A percentile compares a stretch with the other conserved stretches of the same genome.
Evolutionary conservation across 2,888 invertebrate species (phyloP).

Genomic region (Gibbula magus): DNA sequence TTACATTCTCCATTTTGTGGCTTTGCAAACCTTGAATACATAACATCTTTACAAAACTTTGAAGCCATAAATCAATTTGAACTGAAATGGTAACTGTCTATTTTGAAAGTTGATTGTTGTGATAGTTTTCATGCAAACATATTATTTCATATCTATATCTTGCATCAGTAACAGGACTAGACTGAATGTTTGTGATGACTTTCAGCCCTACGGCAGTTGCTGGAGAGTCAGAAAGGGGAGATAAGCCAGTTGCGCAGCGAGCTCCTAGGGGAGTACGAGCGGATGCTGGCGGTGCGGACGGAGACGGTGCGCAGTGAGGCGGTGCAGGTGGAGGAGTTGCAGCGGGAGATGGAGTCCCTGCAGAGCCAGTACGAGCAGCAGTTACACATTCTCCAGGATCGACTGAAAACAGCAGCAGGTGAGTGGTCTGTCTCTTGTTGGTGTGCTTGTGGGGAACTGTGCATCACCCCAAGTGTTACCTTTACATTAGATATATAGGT

Average conservation of each 20-base stretch:
- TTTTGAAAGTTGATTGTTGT: too few species aligned
- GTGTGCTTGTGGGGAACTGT: background rate
- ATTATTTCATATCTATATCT: too few species aligned
- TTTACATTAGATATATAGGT: too few species aligned
- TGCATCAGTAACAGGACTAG: too few species aligned
- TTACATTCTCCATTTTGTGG: too few species aligned
- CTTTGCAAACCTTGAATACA: too few species aligned
- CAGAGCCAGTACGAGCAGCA: constrained; percentile 58
- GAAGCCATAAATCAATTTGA: too few species aligned
- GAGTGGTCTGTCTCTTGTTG: background rate
- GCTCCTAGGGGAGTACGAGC: constrained; percentile 61
- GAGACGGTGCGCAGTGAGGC: constrained; percentile 55
- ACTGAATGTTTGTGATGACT: background rate
- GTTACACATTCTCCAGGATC: constrained; percentile 47
- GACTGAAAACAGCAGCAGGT: constrained; percentile 50
- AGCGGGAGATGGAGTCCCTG: constrained; percentile 57
- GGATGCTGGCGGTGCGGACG: constrained; percentile 53
- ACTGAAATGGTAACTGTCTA: too few species aligned
- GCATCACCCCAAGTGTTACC: too few species aligned
- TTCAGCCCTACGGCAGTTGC: constrained; percentile 56
- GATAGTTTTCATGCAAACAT: too few species aligned
- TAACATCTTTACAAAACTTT: too few species aligned
- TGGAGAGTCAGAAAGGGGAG: constrained; percentile 61
- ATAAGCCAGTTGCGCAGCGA: constrained; percentile 55
- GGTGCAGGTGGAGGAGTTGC: constrained; percentile 54